Evolutionary conservation across 2,888 invertebrate species (phyloP), one percentile per base, ranked within the genome.

Genomic region (Lasioglossum marginatum): DNA sequence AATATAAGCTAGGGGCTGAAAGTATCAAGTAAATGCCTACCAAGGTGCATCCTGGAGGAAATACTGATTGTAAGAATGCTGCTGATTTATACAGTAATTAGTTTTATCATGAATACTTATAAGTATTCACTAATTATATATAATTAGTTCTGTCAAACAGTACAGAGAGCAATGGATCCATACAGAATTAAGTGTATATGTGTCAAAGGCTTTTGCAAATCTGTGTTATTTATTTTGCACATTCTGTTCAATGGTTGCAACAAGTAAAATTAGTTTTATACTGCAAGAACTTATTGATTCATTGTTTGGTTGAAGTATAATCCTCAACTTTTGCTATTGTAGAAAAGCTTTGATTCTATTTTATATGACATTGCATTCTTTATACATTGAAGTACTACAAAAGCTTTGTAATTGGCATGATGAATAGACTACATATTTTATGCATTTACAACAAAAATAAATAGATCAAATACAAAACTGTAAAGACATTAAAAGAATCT

Each of bases 1-100:
- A 40, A 68, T 75, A 68, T 75, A 52, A 16, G 43, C 68, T 40
- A 45, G 63, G 85, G 88, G 83, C 80, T 85, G 74, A 81, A 70
- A 40, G 23, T 43, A 57, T 16, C 57, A 68, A 75, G 68, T 71
- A 70, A 43, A 45, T 5, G 60, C 45, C 5, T 40, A 70, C 40
- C 23, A 40, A 70, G 34, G n/a, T 70, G 37, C 14, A 68, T 34
- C 31, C 23, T 70, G 70, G 40, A 70, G 37, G n/a, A 40, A 40
- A 70, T 52, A 70, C 12, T 74, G 12, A 16, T 23, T 77, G 60
- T 70, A 68, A 14, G 57, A 57, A 16, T 8, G n/a, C 2, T 60
- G 31, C 14, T 63, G n/a, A 48, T 2, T 48, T 37, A 37, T 40
- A 52, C 27, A 52, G 37, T 70, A 70, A 70, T 40, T 14, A n/a